Evolutionary conservation across 1,140 invertebrate species (phyloP), one percentile per base, ranked within the genome.

Genomic region (Pseudomyrmex flavicornis): DNA sequence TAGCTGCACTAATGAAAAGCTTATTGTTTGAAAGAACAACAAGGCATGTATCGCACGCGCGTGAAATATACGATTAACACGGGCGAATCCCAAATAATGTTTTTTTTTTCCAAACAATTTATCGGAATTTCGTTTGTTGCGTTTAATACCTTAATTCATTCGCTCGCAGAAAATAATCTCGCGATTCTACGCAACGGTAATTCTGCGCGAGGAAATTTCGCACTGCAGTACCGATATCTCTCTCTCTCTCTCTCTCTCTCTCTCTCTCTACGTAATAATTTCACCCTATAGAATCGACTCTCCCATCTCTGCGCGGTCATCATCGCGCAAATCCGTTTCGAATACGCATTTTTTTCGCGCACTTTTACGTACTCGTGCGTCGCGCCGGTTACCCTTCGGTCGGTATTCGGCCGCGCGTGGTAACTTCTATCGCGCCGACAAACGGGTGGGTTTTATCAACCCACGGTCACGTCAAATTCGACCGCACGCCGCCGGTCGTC

Each of bases 391-490:
- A 80, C 72, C 76, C 77, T 84, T 63, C 86, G 82, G 86, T 88
- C 86, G 86, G 86, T 88, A 88, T 85, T 88, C 22, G 61, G 65
- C 7, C 15, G 72, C 58, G 70, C 74, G 85, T 46, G 86, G 86
- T 88, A 88, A 88, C 82, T 87, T 56, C 69, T 50, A 68, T 56
- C 56, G n/a, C 62, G 54, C 48, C n/a, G 62, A 66, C 62, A 72
- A 56, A 87, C 74, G 69, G 65, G 22, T 73, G 82, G 70, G n/a
- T 68, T 85, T 88, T 88, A 88, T 88, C 86, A 88, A 87, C 85
- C 69, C 82, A 87, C 70, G 86, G 86, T 88, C 82, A 88, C 69
- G 63, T 83, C 59, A 80, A 54, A 52, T 83, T 86, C 61, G 77
- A 83, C 61, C 54, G 61, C 7, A 3, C 54, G 75, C 10, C 35